These are phyloP conservation scores for Tetragonula clypearis DNA, from an alignment of 1,140 invertebrate genomes.

Conservation along the genomic window DNA sequence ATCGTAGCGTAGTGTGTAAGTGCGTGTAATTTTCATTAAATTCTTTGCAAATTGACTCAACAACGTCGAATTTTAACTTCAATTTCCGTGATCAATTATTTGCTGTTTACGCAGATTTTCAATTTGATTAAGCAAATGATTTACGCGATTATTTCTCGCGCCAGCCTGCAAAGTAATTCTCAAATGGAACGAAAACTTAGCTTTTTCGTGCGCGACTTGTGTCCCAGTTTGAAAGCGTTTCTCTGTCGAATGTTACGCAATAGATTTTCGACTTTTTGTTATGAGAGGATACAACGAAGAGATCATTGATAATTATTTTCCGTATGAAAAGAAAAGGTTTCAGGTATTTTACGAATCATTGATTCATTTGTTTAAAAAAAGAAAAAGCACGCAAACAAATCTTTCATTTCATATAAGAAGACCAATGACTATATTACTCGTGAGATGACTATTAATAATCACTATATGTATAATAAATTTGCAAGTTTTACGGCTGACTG, in stretches of 20 bases:
- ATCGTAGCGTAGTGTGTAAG: too few species aligned
- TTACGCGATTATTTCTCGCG: neutral
- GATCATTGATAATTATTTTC: neutral
- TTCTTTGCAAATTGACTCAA: neutral
- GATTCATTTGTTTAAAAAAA: too few species aligned
- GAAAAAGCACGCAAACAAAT: too few species aligned
- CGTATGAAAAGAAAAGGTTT: neutral
- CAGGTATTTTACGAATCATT: too few species aligned
- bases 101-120: too few species aligned
- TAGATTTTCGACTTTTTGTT: neutral
- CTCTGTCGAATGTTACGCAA: neutral
- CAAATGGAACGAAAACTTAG: neutral
- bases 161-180: neutral
- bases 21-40: neutral
- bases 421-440: too few species aligned
- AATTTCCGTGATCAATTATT: neutral
- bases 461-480: too few species aligned
- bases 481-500: too few species aligned
- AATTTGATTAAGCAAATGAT: slow-evolving; percentile 5
- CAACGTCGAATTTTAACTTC: neutral
- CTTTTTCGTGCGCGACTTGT: neutral
- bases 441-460: too few species aligned
- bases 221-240: neutral
- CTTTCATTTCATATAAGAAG: too few species aligned
- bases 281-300: neutral